Percentiles rank a stretch among this genome's conserved stretches.
phyloP scores from a whole-genome alignment of 1,140 invertebrate genomes.

The Pseudomyrmex dendroicus region DNA sequence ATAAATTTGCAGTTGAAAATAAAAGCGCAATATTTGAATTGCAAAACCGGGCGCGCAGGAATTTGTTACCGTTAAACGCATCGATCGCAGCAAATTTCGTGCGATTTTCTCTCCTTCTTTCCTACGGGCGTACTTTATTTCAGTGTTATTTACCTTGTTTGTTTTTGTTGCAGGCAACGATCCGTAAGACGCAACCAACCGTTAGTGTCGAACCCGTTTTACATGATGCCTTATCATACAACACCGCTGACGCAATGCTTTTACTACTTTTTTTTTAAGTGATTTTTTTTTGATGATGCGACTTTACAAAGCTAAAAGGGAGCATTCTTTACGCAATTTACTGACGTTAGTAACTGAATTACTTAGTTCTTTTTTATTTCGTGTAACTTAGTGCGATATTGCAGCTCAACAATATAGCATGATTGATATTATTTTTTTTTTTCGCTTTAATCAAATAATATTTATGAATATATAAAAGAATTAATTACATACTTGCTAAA shows the following conservation, averaged over 20 bases:
- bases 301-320: constrained; percentile 17
- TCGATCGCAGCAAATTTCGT: constrained; percentile 18
- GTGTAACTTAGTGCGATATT: not conserved
- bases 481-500: not conserved
- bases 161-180: constrained; percentile 49
- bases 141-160: constrained; percentile 28
- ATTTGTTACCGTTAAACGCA: constrained; percentile 36
- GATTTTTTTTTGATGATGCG: constrained; percentile 8
- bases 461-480: not conserved
- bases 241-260: constrained; percentile 43
- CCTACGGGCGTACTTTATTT: constrained; percentile 28
- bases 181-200: constrained; percentile 45
- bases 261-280: constrained; percentile 19
- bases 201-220: constrained; percentile 48
- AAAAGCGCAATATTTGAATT: constrained; percentile 20
- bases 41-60: not conserved
- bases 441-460: constrained; percentile 10
- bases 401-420: not conserved
- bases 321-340: constrained; percentile 1
- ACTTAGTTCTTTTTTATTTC: not conserved
- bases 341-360: not conserved
- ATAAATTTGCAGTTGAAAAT: not conserved
- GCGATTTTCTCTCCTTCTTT: not conserved
- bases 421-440: not conserved
- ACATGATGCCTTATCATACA: constrained; percentile 39